phyloP scores from a whole-genome alignment of 2,888 invertebrate species.

The Eudemis profundana region DNA sequence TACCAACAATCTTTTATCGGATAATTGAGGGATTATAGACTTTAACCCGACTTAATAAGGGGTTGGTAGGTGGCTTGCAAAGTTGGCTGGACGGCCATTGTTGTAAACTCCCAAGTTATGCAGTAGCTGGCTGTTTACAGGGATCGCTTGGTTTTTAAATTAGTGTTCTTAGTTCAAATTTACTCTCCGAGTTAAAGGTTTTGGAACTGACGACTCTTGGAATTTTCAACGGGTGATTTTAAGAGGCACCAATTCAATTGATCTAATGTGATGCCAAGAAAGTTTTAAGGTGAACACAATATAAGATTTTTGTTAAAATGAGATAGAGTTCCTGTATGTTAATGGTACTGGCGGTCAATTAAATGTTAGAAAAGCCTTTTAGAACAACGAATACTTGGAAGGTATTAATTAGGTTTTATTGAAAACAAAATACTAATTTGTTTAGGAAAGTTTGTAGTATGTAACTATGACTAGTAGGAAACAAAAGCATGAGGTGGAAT shows the following conservation, averaged over 20 bases:
- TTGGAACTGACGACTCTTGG: constrained; percentile 7
- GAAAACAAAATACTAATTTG: no score
- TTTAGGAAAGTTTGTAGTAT: no score
- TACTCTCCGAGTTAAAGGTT: constrained; percentile 19
- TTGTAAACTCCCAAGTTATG: constrained; percentile 34
- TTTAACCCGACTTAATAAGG: constrained; percentile 8
- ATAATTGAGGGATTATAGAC: constrained; percentile 9
- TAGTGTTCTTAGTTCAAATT: constrained; percentile 27
- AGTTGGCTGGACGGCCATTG: constrained; percentile 18
- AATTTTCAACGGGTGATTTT: not conserved
- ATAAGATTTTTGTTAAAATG: not conserved
- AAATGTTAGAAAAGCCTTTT: no score
- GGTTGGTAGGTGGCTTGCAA: not conserved
- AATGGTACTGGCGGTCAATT: no score
- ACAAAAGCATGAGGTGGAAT: no score
- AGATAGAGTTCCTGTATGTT: no score
- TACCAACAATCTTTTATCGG: not conserved
- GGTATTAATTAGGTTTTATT: no score
- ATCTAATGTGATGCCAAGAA: not conserved
- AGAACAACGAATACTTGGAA: no score
- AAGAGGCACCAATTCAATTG: not conserved
- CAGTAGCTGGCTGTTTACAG: constrained; percentile 23
- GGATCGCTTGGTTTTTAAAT: constrained; percentile 28
- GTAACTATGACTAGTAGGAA: no score
- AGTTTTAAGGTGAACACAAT: no score